These are phyloP conservation scores for Lasioglossum pauxillum DNA, from an alignment of 2,888 invertebrate genomes.

Conservation along the genomic window DNA sequence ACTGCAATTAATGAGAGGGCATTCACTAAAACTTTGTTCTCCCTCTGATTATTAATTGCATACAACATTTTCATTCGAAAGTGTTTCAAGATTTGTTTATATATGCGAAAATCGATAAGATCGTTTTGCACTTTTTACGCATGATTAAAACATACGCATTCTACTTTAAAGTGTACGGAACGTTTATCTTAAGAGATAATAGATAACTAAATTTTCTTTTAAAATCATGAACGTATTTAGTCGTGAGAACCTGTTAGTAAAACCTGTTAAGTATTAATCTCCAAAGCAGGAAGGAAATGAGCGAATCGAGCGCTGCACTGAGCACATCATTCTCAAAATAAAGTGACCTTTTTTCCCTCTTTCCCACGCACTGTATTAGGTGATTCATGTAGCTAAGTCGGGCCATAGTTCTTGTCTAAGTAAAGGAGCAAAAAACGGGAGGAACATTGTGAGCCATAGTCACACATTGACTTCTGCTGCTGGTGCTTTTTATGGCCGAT, in stretches of 20 bases:
- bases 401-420: conserved; percentile 20
- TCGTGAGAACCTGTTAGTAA: background rate
- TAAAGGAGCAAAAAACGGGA: conserved; percentile 24
- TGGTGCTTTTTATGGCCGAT: background rate
- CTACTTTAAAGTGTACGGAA: background rate
- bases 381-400: conserved; percentile 48
- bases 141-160: background rate
- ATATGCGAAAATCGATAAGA: no score
- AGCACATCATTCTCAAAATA: conserved; percentile 37
- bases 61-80: background rate
- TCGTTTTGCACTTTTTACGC: background rate
- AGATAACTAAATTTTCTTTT: background rate
- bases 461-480: background rate
- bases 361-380: conserved; percentile 47
- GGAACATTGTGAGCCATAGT: conserved; percentile 12
- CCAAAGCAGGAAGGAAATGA: conserved; percentile 1
- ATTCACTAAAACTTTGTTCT: background rate
- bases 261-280: background rate
- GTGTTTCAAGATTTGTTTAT: background rate
- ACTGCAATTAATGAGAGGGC: background rate
- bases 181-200: background rate
- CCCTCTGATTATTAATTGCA: no score
- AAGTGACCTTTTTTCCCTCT: conserved; percentile 20
- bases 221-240: background rate
- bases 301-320: conserved; percentile 10